phyloP scores from a whole-genome alignment of 1,140 invertebrate genomes.

The Drosophila ambigua region DNA sequence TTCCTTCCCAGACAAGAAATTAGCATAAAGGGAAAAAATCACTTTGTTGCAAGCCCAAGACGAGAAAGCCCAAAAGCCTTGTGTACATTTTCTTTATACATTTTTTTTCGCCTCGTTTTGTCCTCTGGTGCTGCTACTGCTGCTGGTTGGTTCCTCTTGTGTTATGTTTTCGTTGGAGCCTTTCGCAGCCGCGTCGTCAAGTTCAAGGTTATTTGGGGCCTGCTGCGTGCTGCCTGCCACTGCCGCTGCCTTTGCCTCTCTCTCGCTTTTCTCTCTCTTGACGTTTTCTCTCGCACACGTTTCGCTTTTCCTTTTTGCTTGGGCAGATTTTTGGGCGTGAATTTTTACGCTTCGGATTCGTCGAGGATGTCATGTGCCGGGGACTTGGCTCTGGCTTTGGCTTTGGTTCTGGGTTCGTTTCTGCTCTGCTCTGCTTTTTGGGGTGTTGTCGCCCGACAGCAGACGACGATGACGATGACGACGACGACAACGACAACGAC shows the following conservation, averaged over 20 bases:
- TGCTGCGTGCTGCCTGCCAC: slow-evolving; percentile 9
- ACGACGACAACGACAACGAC: background rate
- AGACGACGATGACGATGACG: background rate
- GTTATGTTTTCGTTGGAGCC: slow-evolving; percentile 44
- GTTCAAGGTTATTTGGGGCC: slow-evolving; percentile 57
- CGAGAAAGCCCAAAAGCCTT: background rate
- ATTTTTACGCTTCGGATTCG: slow-evolving; percentile 29
- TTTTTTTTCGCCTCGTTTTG: slow-evolving; percentile 23
- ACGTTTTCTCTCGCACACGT: slow-evolving; percentile 33
- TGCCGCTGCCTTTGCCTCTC: background rate
- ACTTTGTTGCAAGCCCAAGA: slow-evolving; percentile 21
- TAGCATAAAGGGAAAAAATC: slow-evolving; percentile 50
- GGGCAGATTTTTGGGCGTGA: slow-evolving; percentile 61
- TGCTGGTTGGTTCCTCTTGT: background rate
- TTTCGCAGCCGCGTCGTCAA: slow-evolving; percentile 48
- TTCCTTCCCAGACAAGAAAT: slow-evolving; percentile 36
- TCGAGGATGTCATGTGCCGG: slow-evolving; percentile 61
- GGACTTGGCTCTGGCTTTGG: slow-evolving; percentile 32
- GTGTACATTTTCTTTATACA: slow-evolving; percentile 41
- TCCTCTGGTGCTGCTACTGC: slow-evolving; percentile 14
- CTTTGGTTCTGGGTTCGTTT: slow-evolving; percentile 29
- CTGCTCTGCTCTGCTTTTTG: slow-evolving; percentile 35
- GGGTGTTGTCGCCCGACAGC: slow-evolving; percentile 59
- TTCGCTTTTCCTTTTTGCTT: slow-evolving; percentile 15
- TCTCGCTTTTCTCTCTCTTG: slow-evolving; percentile 19